Conservation (phyloP, 23 tunicate species). For the Botrylloides violaceus region DNA sequence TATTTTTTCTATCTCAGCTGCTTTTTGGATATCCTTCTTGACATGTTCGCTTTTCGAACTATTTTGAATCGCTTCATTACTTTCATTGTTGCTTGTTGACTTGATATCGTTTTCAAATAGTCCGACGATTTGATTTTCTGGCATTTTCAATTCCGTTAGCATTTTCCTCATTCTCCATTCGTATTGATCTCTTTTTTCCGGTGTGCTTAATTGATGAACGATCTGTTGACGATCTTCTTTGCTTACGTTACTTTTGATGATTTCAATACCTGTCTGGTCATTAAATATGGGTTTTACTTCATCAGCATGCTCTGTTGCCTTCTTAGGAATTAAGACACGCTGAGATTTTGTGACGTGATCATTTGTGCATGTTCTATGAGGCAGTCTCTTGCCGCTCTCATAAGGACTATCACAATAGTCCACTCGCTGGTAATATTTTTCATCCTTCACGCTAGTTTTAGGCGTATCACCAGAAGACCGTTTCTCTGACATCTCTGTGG, state of each 20-base stretch:
- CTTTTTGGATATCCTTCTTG: not conserved
- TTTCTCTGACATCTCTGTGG: not conserved
- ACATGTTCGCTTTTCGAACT: not conserved
- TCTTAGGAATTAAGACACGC: no score
- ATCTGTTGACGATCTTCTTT: not conserved
- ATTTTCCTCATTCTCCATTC: conserved; percentile 20
- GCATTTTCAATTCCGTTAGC: conserved; percentile 1
- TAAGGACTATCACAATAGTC: not conserved
- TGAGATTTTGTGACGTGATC: no score
- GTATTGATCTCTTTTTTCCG: conserved; percentile 10
- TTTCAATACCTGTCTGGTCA: no score
- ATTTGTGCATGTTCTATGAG: not conserved
- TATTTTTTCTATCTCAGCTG: not conserved
- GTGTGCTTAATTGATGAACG: conserved; percentile 1
- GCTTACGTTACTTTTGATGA: not conserved
- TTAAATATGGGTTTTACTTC: no score
- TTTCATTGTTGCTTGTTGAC: not conserved
- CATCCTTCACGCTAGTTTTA: not conserved
- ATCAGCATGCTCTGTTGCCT: not conserved
- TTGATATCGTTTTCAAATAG: not conserved
- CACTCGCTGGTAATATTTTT: not conserved
- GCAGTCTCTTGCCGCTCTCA: not conserved
- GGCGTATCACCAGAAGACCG: no score
- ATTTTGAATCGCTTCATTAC: not conserved
- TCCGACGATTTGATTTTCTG: not conserved